Percentiles rank a stretch among this genome's conserved stretches.
Evolutionary conservation across 2,888 invertebrate species (phyloP).

Genomic region (Scaeva pyrastri): DNA sequence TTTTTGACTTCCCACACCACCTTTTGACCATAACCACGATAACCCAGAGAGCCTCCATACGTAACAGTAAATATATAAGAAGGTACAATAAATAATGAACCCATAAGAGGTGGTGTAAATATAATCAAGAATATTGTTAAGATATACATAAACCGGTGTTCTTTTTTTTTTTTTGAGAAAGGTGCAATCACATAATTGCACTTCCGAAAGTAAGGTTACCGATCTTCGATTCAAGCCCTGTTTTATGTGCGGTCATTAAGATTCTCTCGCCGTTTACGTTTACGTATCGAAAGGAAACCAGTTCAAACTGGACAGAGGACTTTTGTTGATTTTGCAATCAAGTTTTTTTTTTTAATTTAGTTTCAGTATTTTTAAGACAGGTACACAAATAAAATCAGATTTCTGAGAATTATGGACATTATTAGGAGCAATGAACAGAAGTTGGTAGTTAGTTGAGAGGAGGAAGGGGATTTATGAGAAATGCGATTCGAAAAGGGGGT

Average conservation of each 20-base stretch:
- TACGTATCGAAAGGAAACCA: constrained; percentile 53
- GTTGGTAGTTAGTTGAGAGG: constrained; percentile 9
- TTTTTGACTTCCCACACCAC: constrained; percentile 32
- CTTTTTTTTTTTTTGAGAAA: constrained; percentile 1
- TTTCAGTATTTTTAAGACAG: background rate
- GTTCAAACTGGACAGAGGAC: constrained; percentile 34
- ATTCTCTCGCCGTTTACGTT: constrained; percentile 38
- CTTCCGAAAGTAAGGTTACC: constrained; percentile 51
- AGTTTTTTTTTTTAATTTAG: constrained; percentile 3
- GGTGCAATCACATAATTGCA: constrained; percentile 57
- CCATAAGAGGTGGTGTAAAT: background rate
- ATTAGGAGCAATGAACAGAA: constrained; percentile 55
- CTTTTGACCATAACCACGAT: background rate
- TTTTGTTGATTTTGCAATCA: constrained; percentile 31
- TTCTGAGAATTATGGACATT: constrained; percentile 25
- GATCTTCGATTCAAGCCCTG: constrained; percentile 13
- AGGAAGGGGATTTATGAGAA: constrained; percentile 35
- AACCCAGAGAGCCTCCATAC: background rate
- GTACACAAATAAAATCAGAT: constrained; percentile 12
- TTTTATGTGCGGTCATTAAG: constrained; percentile 34
- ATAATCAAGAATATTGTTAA: background rate
- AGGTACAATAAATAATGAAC: constrained; percentile 7
- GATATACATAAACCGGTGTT: background rate
- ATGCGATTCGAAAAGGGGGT: background rate
- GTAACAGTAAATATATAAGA: constrained; percentile 15